Conservation (phyloP, 2,888 invertebrate species). For the Caenorhabditis doughertyi region DNA sequence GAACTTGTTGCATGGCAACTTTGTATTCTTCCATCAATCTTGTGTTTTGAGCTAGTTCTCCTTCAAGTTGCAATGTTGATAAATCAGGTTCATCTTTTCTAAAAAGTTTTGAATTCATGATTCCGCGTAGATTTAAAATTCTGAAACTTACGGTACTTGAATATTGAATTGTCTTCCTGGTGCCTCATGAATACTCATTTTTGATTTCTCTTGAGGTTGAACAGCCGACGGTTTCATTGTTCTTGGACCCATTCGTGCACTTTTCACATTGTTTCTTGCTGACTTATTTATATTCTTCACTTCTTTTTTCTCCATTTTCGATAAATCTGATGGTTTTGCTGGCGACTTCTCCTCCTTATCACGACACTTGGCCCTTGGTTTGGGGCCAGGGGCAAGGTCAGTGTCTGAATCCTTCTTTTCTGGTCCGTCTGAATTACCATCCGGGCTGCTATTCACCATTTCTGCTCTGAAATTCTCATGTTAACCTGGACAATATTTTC, state of each 20-base stretch:
- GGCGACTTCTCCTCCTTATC: slow-evolving; percentile 30
- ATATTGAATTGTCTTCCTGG: not conserved
- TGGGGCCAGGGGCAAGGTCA: not conserved
- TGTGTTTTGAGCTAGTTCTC: not conserved
- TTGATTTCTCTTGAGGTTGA: slow-evolving; percentile 11
- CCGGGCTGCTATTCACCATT: not conserved
- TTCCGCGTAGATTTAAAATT: not conserved
- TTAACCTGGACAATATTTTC: not conserved
- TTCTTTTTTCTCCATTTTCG: slow-evolving; percentile 16
- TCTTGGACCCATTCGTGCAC: slow-evolving; percentile 12
- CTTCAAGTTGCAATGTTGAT: slow-evolving; percentile 16
- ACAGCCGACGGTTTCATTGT: slow-evolving; percentile 16
- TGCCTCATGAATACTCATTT: slow-evolving; percentile 7
- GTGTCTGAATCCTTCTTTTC: slow-evolving; percentile 24
- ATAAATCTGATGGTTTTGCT: slow-evolving; percentile 12
- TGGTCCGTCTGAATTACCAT: not conserved
- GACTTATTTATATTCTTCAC: slow-evolving; percentile 19
- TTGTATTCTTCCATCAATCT: slow-evolving; percentile 42
- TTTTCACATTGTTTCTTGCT: slow-evolving; percentile 22
- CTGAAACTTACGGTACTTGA: slow-evolving; percentile 11
- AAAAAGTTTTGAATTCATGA: not conserved
- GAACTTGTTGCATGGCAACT: slow-evolving; percentile 42
- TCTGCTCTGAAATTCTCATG: not conserved
- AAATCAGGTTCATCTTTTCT: slow-evolving; percentile 45
- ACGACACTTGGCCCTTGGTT: slow-evolving; percentile 24